These are phyloP conservation scores for Serrognathus titanus DNA, from an alignment of 2,888 invertebrate genomes.

Conservation along the genomic window DNA sequence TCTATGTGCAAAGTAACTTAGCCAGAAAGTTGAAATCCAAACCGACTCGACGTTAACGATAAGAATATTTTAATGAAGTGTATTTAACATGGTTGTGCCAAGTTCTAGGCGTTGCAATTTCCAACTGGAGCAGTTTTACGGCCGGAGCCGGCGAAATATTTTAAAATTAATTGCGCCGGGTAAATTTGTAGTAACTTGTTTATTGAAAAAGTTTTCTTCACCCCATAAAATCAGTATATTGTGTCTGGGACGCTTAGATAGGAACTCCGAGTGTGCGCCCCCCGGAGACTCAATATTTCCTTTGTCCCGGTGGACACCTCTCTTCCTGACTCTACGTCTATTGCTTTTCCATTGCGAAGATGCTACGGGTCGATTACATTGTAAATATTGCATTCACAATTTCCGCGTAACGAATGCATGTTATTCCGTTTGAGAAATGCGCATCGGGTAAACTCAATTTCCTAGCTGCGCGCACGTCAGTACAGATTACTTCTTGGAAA, in stretches of 20 bases:
- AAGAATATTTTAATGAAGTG: not conserved
- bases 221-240: constrained; percentile 42
- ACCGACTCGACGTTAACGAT: not conserved
- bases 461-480: no score
- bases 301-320: constrained; percentile 41
- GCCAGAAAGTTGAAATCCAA: no score
- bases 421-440: not conserved
- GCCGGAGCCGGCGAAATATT: not conserved
- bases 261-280: constrained; percentile 40
- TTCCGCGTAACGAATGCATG: not conserved
- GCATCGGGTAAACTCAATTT: not conserved
- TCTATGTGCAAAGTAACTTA: no score
- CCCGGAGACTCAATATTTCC: constrained; percentile 41
- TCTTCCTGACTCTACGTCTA: constrained; percentile 32
- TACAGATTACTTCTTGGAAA: no score
- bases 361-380: constrained; percentile 34
- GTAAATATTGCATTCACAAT: constrained; percentile 2
- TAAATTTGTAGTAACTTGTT: constrained; percentile 5
- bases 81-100: not conserved
- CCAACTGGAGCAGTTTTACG: no score
- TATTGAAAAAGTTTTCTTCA: constrained; percentile 39
- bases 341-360: constrained; percentile 40
- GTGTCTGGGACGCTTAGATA: constrained; percentile 41
- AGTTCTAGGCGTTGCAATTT: no score
- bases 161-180: not conserved